Evolutionary conservation across 2,888 invertebrate genomes (phyloP).

Genomic region (Onthophagus sagittarius): DNA sequence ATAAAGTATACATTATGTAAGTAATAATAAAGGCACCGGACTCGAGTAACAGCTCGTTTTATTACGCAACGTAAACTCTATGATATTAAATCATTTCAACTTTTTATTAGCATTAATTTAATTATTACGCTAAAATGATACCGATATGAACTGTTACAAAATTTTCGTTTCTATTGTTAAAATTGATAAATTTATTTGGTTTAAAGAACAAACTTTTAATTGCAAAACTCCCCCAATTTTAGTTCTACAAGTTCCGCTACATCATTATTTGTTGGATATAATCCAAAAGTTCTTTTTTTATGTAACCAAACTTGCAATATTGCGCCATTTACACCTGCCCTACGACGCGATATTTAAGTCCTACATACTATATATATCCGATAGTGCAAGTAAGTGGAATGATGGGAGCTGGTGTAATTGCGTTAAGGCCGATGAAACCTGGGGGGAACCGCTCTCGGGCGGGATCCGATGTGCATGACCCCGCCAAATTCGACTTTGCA

Average conservation of each 20-base stretch:
- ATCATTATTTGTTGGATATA: neutral
- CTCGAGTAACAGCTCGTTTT: too few species aligned
- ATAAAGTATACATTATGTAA: too few species aligned
- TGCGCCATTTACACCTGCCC: neutral
- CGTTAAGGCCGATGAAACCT: neutral
- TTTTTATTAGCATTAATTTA: too few species aligned
- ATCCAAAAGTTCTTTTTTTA: too few species aligned
- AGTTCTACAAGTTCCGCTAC: neutral
- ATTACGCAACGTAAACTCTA: too few species aligned
- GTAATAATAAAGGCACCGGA: too few species aligned
- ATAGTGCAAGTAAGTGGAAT: neutral
- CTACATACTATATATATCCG: neutral
- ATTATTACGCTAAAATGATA: too few species aligned
- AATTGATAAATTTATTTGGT: neutral
- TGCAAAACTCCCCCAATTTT: neutral
- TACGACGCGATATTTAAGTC: neutral
- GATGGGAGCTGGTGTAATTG: neutral
- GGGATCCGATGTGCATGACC: neutral
- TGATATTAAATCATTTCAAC: too few species aligned
- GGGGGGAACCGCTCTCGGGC: neutral
- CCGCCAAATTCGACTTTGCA: constrained; percentile 5
- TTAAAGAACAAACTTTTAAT: neutral
- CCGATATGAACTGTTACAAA: too few species aligned
- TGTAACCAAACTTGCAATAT: too few species aligned
- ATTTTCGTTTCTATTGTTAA: neutral